Base-by-base conservation (phyloP, 2,888 invertebrate species). In the Loripinus fragilis region DNA sequence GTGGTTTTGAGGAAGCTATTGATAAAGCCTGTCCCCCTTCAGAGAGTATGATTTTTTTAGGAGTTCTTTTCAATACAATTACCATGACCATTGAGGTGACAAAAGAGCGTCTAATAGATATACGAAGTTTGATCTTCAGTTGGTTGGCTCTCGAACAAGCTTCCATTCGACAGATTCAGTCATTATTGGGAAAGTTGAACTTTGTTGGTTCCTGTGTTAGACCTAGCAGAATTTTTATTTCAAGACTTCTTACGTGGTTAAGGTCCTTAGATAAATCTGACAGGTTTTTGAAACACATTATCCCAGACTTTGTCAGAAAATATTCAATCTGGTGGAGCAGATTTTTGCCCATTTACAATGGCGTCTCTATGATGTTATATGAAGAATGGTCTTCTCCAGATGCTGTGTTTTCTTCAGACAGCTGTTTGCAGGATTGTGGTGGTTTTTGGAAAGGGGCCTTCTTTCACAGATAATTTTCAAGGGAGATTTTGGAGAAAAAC, bases 361-460 rank as follows among this genome's bases (percentile, higher is more conserved):
- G 65, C 8, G 28, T 65, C 3, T 65, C 65, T 7, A 33, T 65
- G 35, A 33, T 65, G 65, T 2, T 5, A 28, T 65, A 38, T 65
- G 65, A 65, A 28, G 73, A 74, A 20, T 74, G 67, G 73, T 48
- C 38, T 1, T n/a, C 50, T 17, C 67, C 73, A 23, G 73, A 74
- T 52, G 60, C n/a, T 17, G n/a, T 38, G 12, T 35, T 66, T 8
- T 52, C 67, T 1, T 66, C 52, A 2, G 73, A 74, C 50, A 66
- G 50, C 7, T 74, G 73, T 52, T 38, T 41, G 2, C 15, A 8
- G n/a, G 66, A 38, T 20, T 74, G 67, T 74, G 67, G 73, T n/a
- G 52, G 50, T 20, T 65, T 35, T 45, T 52, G 30, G 15, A 23
- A 28, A 2, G 35, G 67, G 20, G 3, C 17, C 5, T 38, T 33